Evolutionary conservation across 2,797 vertebrate genomes (phyloP).

Genomic region (Bradypus variegatus): DNA sequence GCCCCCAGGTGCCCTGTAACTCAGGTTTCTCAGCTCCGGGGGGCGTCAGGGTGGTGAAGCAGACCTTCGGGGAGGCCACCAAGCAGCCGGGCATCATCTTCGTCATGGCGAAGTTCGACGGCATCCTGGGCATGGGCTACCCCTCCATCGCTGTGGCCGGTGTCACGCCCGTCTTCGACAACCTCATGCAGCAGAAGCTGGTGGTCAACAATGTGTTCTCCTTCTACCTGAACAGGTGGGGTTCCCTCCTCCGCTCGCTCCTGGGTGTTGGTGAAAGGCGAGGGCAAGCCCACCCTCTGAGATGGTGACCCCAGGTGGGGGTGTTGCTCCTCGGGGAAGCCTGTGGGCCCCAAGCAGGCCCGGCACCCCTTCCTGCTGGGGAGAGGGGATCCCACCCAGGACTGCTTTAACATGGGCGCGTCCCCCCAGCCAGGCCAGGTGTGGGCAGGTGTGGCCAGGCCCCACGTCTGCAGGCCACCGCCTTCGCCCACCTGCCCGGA

Average conservation of each 20-base stretch:
- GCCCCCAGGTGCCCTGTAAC: conserved; percentile 61
- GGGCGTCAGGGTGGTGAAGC: conserved; percentile 75
- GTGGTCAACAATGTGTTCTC: conserved; percentile 89
- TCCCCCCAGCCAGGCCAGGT: too few relatives aligned
- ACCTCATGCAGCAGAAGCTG: conserved; percentile 87
- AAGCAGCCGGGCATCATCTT: conserved; percentile 92
- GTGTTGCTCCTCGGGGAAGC: not conserved
- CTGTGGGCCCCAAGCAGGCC: too few relatives aligned
- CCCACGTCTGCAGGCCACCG: too few relatives aligned
- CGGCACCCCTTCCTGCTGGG: too few relatives aligned
- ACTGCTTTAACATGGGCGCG: too few relatives aligned
- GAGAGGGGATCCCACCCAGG: too few relatives aligned
- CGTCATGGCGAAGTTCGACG: conserved; percentile 92
- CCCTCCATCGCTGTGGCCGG: conserved; percentile 82
- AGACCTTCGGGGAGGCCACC: conserved; percentile 90
- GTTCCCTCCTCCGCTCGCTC: not conserved
- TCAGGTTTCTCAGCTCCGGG: conserved; percentile 52
- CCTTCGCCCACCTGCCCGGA: too few relatives aligned
- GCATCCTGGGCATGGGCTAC: conserved; percentile 94
- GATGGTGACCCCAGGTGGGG: not conserved
- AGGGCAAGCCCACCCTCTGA: not conserved
- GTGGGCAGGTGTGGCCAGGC: too few relatives aligned
- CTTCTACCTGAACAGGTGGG: conserved; percentile 87
- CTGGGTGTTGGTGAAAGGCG: not conserved
- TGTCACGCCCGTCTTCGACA: conserved; percentile 88